Conservation (phyloP, 2,113 vertebrate species). For the Neoarius graeffei region DNA sequence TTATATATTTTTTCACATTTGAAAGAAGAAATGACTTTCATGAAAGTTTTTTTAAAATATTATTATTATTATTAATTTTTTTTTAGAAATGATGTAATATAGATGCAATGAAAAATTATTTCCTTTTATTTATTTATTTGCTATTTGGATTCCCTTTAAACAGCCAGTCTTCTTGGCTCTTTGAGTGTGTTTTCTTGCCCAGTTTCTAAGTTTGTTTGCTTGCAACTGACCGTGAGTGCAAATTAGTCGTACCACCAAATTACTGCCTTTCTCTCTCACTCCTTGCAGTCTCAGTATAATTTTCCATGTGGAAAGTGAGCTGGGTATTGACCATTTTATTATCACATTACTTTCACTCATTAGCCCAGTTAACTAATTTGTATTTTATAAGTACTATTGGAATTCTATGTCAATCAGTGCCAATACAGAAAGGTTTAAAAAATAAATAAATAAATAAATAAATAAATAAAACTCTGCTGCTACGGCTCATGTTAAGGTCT, state of each 20-base stretch:
- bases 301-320: not conserved
- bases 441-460: not conserved
- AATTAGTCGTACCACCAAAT: constrained; percentile 20
- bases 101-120: not conserved
- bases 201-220: constrained; percentile 17
- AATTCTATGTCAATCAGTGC: not conserved
- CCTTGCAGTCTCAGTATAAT: not conserved
- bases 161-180: not conserved
- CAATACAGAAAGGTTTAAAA: not conserved
- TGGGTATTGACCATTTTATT: constrained; percentile 26
- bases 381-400: not conserved
- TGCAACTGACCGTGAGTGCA: constrained; percentile 7
- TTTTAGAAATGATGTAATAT: not conserved
- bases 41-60: too few relatives aligned
- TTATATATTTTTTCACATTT: too few relatives aligned
- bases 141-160: not conserved
- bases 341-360: constrained; percentile 30
- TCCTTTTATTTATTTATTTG: not conserved
- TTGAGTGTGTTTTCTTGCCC: not conserved
- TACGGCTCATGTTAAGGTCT: constrained; percentile 16
- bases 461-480: not conserved
- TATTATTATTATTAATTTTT: too few relatives aligned
- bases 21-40: too few relatives aligned
- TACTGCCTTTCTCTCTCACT: constrained; percentile 3
- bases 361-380: constrained; percentile 13